Base-by-base conservation (phyloP, 2,797 vertebrate genomes). In the Buphagus erythrorhynchus region DNA sequence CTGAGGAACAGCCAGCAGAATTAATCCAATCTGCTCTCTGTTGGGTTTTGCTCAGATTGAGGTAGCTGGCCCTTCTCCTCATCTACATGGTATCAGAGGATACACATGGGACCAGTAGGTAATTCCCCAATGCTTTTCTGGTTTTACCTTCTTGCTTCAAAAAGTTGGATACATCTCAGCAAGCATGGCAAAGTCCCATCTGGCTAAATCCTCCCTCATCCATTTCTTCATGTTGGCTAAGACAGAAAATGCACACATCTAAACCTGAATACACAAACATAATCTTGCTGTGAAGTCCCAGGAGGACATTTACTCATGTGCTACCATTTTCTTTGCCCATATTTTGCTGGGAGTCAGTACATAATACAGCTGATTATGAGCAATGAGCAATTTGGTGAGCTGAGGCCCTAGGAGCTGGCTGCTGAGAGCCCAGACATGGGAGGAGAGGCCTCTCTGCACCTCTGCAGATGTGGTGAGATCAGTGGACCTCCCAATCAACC, bases 251-350 rank as follows among this genome's bases (percentile, higher is more conserved):
- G 20, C 28, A 33, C 61, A 63, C 26, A 49, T 71, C 49, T 59
- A 77, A 92, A 68, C 25, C 46, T 59, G 65, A 92, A 40, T 63
- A 72, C 62, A 90, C 69, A 96, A 94, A 83, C 68, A 79, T 18
- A 82, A 77, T 69, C 49, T 92, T 79, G 76, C 84, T 77, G 52
- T 58, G 76, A 91, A 92, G 81, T 55, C 85, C 67, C 90, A 86
- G 69, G 55, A 87, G 75, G 52, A 49, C 66, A 91, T 93, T 96
- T 79, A 79, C 43, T 84, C 78, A 36, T 26, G 31, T 87, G 43
- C 48, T 90, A 57, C 62, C 40, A 38, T 72, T 94, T 85, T 59
- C n/a, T 95, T 93, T 81, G 79, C 66, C 88, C 36, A 4, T 88
- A 48, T 26, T 88, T 79, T 46, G 19, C 62, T 90, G 31, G 19